phyloP scores from a whole-genome alignment of 2,888 invertebrate species.

The Ellobium chinense region DNA sequence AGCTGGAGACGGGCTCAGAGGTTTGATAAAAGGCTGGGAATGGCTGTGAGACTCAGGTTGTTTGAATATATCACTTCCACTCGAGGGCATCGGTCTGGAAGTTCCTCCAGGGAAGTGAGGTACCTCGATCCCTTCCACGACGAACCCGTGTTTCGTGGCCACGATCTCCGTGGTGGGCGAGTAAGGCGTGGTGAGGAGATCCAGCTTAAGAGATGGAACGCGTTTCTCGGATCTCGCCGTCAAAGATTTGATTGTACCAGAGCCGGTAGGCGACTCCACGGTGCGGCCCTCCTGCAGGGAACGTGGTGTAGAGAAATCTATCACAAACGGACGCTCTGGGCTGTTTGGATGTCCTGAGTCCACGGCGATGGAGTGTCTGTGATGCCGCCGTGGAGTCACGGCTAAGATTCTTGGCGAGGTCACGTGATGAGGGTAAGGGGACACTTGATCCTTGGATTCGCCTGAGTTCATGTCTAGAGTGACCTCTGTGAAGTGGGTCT shows the following conservation, averaged over 20 bases:
- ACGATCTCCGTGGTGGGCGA: conserved; percentile 38
- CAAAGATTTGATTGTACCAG: not conserved
- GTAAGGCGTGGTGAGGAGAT: conserved; percentile 8
- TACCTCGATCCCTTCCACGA: conserved; percentile 30
- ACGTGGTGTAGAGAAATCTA: not conserved
- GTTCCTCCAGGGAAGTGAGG: not conserved
- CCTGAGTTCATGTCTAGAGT: too few species aligned
- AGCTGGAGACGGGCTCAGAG: conserved; percentile 28
- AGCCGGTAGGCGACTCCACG: not conserved
- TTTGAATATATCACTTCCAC: conserved; percentile 32
- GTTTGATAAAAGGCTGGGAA: not conserved
- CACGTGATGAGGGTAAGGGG: not conserved
- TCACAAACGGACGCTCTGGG: not conserved
- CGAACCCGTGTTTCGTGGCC: conserved; percentile 36
- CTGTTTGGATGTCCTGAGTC: not conserved
- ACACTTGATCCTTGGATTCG: too few species aligned
- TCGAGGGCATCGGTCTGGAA: not conserved
- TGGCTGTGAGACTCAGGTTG: not conserved
- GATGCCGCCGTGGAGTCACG: not conserved
- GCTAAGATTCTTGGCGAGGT: not conserved
- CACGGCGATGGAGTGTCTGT: not conserved
- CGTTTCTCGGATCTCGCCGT: not conserved
- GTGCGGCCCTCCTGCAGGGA: not conserved
- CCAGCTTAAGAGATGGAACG: not conserved
- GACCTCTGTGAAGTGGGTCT: too few species aligned